These are phyloP conservation scores for Cyphomyrmex costatus DNA, from an alignment of 1,140 invertebrate species.

Conservation along the genomic window DNA sequence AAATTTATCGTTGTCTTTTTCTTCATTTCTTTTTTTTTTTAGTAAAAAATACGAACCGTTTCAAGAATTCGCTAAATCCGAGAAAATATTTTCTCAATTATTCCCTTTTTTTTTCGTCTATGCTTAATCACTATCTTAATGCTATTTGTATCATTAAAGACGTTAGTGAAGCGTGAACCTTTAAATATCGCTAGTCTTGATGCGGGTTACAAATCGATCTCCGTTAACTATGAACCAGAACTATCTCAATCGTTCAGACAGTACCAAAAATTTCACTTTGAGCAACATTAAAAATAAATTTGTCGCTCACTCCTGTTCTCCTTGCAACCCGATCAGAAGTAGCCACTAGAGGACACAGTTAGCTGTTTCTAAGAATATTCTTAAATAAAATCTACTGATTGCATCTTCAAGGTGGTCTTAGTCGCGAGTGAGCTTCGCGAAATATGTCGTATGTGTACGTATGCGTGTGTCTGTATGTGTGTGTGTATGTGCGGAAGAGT, in stretches of 20 bases:
- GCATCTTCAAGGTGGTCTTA: slow-evolving; percentile 58
- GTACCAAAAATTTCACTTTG: slow-evolving; percentile 15
- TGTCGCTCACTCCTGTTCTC: slow-evolving; percentile 55
- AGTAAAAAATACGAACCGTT: slow-evolving; percentile 9
- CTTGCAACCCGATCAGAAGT: slow-evolving; percentile 87
- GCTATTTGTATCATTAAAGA: slow-evolving; percentile 82
- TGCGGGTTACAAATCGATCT: slow-evolving; percentile 84
- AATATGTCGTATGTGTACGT: slow-evolving; percentile 36
- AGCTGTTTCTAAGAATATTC: slow-evolving; percentile 76
- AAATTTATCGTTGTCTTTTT: not conserved
- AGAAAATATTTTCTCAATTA: slow-evolving; percentile 28
- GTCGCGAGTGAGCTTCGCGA: slow-evolving; percentile 44
- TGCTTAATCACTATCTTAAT: slow-evolving; percentile 71
- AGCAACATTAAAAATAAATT: slow-evolving; percentile 13
- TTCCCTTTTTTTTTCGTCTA: slow-evolving; percentile 54
- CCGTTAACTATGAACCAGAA: slow-evolving; percentile 50
- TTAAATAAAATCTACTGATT: slow-evolving; percentile 73
- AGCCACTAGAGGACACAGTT: slow-evolving; percentile 81
- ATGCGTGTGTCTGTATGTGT: slow-evolving; percentile 40
- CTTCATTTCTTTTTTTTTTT: slow-evolving; percentile 8
- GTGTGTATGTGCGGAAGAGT: slow-evolving; percentile 20
- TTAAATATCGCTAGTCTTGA: slow-evolving; percentile 87
- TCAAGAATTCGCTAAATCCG: slow-evolving; percentile 38
- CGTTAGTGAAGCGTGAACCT: slow-evolving; percentile 86
- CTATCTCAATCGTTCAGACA: not conserved